Evolutionary conservation across 2,113 vertebrate species (phyloP).

Genomic region (Hippocampus zosterae): DNA sequence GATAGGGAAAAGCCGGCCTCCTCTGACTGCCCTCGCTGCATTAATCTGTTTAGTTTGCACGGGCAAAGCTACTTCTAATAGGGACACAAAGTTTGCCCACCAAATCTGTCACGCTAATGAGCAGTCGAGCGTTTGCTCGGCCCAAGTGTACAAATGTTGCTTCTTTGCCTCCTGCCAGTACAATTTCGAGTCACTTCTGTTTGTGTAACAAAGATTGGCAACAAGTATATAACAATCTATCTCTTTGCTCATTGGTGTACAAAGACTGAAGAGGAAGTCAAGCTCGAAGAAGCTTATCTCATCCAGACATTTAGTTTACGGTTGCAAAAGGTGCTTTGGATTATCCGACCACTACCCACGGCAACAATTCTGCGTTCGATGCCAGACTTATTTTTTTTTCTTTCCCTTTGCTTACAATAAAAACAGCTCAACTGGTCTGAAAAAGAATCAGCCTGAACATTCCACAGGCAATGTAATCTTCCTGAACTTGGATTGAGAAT

Average conservation of each 20-base stretch:
- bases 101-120: slow-evolving; percentile 46
- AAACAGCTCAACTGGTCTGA: slow-evolving; percentile 57
- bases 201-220: slow-evolving; percentile 3
- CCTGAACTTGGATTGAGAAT: neutral
- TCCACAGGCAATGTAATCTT: neutral
- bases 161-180: slow-evolving; percentile 10
- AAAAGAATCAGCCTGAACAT: slow-evolving; percentile 12
- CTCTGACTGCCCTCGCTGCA: slow-evolving; percentile 29
- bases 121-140: slow-evolving; percentile 38
- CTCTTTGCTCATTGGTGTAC: slow-evolving; percentile 38
- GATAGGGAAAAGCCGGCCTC: slow-evolving; percentile 22
- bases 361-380: slow-evolving; percentile 68
- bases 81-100: slow-evolving; percentile 30
- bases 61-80: slow-evolving; percentile 45
- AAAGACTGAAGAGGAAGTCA: slow-evolving; percentile 31
- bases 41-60: slow-evolving; percentile 39
- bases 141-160: slow-evolving; percentile 27
- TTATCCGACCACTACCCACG: slow-evolving; percentile 69
- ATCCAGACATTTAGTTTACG: slow-evolving; percentile 58
- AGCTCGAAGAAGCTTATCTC: slow-evolving; percentile 67
- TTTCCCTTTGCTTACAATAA: slow-evolving; percentile 37
- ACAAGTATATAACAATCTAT: neutral
- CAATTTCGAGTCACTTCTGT: slow-evolving; percentile 26
- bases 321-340: slow-evolving; percentile 40
- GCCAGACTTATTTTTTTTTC: slow-evolving; percentile 51